Evolutionary conservation across 2,888 invertebrate species (phyloP).

Genomic region (Hypena proboscidalis): DNA sequence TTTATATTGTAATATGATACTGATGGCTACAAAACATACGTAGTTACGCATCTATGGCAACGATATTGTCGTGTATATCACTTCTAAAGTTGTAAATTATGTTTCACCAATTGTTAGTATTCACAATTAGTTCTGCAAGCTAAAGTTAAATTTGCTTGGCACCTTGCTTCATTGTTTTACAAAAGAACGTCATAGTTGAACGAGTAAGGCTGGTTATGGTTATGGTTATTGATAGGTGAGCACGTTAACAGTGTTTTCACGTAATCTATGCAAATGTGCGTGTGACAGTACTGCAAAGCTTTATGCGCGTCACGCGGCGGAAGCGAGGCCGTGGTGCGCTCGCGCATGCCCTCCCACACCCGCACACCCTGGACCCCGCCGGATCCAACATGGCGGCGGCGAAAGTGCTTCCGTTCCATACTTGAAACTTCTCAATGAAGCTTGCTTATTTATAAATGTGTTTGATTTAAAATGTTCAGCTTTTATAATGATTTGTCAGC

Average conservation of each 20-base stretch:
- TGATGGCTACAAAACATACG: no score
- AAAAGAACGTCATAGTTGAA: no score
- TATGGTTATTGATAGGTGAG: slow-evolving; percentile 28
- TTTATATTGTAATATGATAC: no score
- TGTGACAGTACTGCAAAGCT: slow-evolving; percentile 77
- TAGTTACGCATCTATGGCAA: no score
- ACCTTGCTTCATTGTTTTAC: no score
- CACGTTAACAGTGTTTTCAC: slow-evolving; percentile 69
- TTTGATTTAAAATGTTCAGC: slow-evolving; percentile 46
- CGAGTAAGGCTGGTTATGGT: neutral
- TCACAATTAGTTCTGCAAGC: no score
- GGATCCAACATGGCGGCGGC: slow-evolving; percentile 84
- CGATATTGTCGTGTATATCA: no score
- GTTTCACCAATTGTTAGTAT: no score
- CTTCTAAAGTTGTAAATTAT: no score
- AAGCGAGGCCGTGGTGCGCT: slow-evolving; percentile 73
- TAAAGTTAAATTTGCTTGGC: no score
- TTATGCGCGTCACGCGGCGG: slow-evolving; percentile 81
- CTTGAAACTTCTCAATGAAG: slow-evolving; percentile 78
- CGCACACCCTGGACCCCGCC: no score
- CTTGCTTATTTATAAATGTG: slow-evolving; percentile 63
- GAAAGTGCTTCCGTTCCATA: slow-evolving; percentile 82
- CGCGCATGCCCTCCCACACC: slow-evolving; percentile 76
- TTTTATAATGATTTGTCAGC: slow-evolving; percentile 43
- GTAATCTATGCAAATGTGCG: slow-evolving; percentile 77